Conservation (phyloP, 2,888 invertebrate species). For the Poecilus cupreus region DNA sequence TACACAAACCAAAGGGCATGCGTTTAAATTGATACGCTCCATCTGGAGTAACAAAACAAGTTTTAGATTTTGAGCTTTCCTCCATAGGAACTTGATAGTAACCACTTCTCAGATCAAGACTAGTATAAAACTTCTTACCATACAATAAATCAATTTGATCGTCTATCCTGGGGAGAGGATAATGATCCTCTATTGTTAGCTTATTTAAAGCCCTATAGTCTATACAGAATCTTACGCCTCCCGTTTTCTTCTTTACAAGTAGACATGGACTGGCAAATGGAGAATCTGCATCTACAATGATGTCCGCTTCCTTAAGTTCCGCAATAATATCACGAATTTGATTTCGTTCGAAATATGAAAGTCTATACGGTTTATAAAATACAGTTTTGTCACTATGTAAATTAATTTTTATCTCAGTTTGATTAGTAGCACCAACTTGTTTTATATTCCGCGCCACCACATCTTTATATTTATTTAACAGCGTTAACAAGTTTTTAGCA, state of each 20-base stretch:
- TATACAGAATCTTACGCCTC: no score
- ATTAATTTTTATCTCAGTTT: slow-evolving; percentile 60
- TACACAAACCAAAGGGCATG: no score
- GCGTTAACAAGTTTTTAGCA: not conserved
- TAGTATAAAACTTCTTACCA: slow-evolving; percentile 64
- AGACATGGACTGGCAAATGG: no score
- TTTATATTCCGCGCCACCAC: slow-evolving; percentile 19
- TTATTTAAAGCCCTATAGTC: slow-evolving; percentile 66
- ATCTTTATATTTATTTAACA: slow-evolving; percentile 9
- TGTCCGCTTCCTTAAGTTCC: no score
- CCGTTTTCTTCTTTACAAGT: slow-evolving; percentile 64
- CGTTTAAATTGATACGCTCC: no score
- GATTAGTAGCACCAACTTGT: slow-evolving; percentile 56
- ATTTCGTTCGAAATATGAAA: no score
- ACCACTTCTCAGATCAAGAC: slow-evolving; percentile 66
- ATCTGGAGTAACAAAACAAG: no score
- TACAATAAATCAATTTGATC: no score
- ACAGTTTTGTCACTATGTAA: slow-evolving; percentile 51
- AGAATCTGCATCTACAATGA: slow-evolving; percentile 64
- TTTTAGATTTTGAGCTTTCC: slow-evolving; percentile 64
- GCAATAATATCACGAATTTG: no score
- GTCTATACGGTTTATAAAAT: no score
- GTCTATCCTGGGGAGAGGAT: slow-evolving; percentile 66
- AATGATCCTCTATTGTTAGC: slow-evolving; percentile 64
- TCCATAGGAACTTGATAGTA: slow-evolving; percentile 66